Percentiles rank a stretch among this genome's conserved stretches.
Evolutionary conservation across 2,888 invertebrate genomes (phyloP).

Genomic region (Diogma glabrata): DNA sequence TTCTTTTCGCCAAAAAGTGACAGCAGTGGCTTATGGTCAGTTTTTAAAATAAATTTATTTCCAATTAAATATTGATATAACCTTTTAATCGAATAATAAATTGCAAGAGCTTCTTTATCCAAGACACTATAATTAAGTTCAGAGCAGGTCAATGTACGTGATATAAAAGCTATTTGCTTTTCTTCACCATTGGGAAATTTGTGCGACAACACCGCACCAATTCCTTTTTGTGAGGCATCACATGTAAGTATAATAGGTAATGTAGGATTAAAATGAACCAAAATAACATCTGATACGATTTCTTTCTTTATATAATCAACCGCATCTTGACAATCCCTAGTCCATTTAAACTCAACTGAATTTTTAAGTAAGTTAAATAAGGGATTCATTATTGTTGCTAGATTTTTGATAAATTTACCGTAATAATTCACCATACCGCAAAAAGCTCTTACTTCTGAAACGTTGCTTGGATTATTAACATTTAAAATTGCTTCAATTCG

Average conservation of each 20-base stretch:
- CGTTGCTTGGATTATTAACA: slow-evolving; percentile 12
- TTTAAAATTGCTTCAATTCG: slow-evolving; percentile 1
- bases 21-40: slow-evolving; percentile 15
- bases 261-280: too few relatives aligned
- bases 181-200: too few relatives aligned
- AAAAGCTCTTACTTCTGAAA: slow-evolving; percentile 13
- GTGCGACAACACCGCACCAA: too few relatives aligned
- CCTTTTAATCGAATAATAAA: too few relatives aligned
- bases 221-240: too few relatives aligned
- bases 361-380: slow-evolving; percentile 6
- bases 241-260: too few relatives aligned
- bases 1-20: slow-evolving; percentile 16
- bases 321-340: too few relatives aligned
- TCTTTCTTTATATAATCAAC: too few relatives aligned
- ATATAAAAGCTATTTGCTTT: slow-evolving; percentile 16
- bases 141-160: slow-evolving; percentile 14
- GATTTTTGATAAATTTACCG: not conserved
- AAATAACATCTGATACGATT: too few relatives aligned
- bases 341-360: not conserved
- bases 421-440: slow-evolving; percentile 18
- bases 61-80: slow-evolving; percentile 17
- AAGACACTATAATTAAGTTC: slow-evolving; percentile 19
- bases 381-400: slow-evolving; percentile 13
- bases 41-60: slow-evolving; percentile 15
- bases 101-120: slow-evolving; percentile 18